phyloP scores from a whole-genome alignment of 1,140 invertebrate genomes.

The Leptoteleia sp. region DNA sequence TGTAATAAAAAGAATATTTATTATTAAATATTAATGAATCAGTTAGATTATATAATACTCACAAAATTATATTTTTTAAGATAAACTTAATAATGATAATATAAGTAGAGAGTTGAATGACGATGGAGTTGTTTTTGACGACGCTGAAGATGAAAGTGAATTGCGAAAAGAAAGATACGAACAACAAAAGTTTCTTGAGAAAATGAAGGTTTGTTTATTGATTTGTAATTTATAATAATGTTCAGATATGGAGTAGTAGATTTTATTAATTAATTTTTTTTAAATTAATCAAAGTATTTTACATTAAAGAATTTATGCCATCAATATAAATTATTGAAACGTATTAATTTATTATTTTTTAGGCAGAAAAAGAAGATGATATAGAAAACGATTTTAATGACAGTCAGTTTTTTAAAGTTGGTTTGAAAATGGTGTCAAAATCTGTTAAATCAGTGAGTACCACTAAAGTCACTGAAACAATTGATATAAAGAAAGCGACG shows the following conservation, averaged over 20 bases:
- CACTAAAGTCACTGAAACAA: constrained; percentile 1
- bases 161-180: constrained; percentile 86
- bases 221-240: constrained; percentile 16
- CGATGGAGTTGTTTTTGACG: constrained; percentile 79
- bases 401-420: constrained; percentile 74
- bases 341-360: constrained; percentile 27
- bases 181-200: constrained; percentile 85
- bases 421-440: constrained; percentile 68
- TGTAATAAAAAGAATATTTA: too few relatives aligned
- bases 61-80: neutral
- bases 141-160: constrained; percentile 84
- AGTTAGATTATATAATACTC: too few relatives aligned
- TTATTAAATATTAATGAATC: too few relatives aligned
- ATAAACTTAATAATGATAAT: constrained; percentile 64
- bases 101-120: constrained; percentile 66
- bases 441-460: constrained; percentile 2
- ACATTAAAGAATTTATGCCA: too few relatives aligned
- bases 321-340: too few relatives aligned
- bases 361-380: constrained; percentile 63
- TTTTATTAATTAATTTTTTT: too few relatives aligned
- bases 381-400: constrained; percentile 70
- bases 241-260: too few relatives aligned
- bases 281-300: too few relatives aligned
- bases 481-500: constrained; percentile 11
- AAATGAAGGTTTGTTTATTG: constrained; percentile 76